Conservation (phyloP, 2,797 vertebrate species). For the Sebastes variabilis region DNA sequence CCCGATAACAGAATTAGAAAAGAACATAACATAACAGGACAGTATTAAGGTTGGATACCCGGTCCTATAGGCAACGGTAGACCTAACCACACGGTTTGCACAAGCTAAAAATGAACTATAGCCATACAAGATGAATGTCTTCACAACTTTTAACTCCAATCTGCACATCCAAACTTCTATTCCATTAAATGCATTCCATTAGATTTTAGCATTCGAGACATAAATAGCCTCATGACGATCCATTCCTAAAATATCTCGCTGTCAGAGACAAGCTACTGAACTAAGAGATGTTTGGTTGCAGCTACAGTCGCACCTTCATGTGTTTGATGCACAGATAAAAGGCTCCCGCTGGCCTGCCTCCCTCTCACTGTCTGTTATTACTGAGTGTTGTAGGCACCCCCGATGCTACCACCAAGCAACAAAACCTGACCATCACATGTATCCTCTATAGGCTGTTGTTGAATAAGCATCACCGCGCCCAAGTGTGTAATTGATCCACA, state of each 20-base stretch:
- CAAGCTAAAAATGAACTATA: background rate
- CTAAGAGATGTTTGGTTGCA: slow-evolving; percentile 13
- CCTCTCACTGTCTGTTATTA: slow-evolving; percentile 11
- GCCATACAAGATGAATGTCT: slow-evolving; percentile 18
- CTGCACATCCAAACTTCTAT: slow-evolving; percentile 71
- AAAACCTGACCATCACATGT: slow-evolving; percentile 22
- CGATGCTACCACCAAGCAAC: slow-evolving; percentile 20
- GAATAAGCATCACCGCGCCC: slow-evolving; percentile 17
- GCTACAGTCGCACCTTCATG: background rate
- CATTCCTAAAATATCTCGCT: slow-evolving; percentile 38
- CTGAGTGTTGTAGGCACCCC: slow-evolving; percentile 1
- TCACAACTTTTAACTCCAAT: slow-evolving; percentile 28
- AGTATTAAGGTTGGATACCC: background rate
- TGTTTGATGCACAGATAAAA: slow-evolving; percentile 39
- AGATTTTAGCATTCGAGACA: slow-evolving; percentile 23
- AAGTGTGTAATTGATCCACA: slow-evolving; percentile 45
- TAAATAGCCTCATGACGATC: slow-evolving; percentile 23
- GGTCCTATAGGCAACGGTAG: background rate
- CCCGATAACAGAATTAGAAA: background rate
- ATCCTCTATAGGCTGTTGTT: slow-evolving; percentile 1
- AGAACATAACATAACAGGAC: background rate
- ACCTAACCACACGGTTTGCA: background rate
- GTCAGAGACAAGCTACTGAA: background rate
- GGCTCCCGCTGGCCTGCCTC: slow-evolving; percentile 27
- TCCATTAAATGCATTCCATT: slow-evolving; percentile 83